phyloP scores from a whole-genome alignment of 2,113 vertebrate genomes.

The Macrotus californicus region DNA sequence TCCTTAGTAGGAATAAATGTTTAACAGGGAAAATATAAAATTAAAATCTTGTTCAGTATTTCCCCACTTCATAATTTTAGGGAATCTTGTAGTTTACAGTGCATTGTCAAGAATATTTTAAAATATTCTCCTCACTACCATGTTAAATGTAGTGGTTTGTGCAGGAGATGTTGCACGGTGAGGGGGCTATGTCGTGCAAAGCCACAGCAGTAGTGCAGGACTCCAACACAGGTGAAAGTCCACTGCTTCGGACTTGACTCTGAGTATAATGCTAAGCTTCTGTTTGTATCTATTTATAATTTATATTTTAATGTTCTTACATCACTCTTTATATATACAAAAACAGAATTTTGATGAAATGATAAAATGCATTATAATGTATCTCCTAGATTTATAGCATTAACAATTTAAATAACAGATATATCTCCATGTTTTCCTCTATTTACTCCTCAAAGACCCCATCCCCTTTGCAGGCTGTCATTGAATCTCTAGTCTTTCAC shows the following conservation, averaged over 20 bases:
- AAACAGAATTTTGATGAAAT: background rate
- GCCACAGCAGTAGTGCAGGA: background rate
- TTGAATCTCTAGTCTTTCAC: background rate
- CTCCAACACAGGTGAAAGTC: background rate
- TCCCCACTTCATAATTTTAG: background rate
- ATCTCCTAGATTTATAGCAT: background rate
- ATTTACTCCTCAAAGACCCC: background rate
- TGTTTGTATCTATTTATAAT: background rate
- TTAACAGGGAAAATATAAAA: background rate
- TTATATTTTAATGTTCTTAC: background rate
- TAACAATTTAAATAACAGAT: background rate
- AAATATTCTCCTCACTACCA: background rate
- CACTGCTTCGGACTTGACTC: background rate
- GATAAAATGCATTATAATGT: background rate
- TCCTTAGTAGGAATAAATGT: background rate
- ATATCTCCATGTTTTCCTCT: background rate
- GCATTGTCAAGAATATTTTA: background rate
- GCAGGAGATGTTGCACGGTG: background rate
- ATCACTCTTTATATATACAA: background rate
- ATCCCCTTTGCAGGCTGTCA: background rate
- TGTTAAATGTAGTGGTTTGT: background rate
- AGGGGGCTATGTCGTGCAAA: background rate
- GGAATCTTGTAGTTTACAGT: background rate
- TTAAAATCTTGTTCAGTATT: background rate
- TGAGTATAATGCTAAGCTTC: background rate